These are phyloP conservation scores for Adelges cooleyi DNA, from an alignment of 1,140 invertebrate species.

Conservation along the genomic window DNA sequence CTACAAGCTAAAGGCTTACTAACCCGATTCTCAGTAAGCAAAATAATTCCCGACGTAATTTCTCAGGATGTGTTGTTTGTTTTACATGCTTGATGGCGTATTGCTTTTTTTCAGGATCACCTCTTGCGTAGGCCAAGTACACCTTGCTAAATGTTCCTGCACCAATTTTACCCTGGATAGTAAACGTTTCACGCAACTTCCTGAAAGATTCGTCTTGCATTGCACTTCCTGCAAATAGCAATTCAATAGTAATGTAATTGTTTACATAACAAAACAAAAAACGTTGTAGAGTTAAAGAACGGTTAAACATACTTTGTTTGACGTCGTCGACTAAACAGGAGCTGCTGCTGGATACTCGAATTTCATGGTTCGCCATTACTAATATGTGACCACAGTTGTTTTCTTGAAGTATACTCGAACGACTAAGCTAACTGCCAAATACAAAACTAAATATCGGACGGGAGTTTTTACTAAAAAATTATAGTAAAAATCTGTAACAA, in stretches of 20 bases:
- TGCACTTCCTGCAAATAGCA: background rate
- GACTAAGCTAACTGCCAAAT: too few species aligned
- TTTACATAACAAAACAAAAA: background rate
- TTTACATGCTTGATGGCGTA: conserved; percentile 75
- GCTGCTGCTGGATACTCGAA: background rate
- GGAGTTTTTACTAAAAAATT: too few species aligned
- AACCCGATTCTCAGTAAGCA: conserved; percentile 72
- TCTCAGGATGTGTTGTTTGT: conserved; percentile 63
- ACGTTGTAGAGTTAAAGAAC: background rate
- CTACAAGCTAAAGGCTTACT: conserved; percentile 31
- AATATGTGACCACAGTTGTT: too few species aligned
- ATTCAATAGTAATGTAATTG: background rate
- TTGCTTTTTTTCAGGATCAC: conserved; percentile 42
- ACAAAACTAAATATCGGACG: too few species aligned
- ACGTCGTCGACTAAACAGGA: background rate
- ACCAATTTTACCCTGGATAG: conserved; percentile 57
- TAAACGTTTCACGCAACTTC: conserved; percentile 43
- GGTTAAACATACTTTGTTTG: background rate
- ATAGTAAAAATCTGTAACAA: too few species aligned
- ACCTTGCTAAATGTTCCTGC: conserved; percentile 76
- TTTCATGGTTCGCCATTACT: too few species aligned
- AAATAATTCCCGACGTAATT: conserved; percentile 62
- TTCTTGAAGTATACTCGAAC: too few species aligned
- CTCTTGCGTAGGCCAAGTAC: conserved; percentile 55
- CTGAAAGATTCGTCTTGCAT: conserved; percentile 2